Evolutionary conservation across 2,113 vertebrate genomes (phyloP).

Genomic region (Lasiurus borealis): DNA sequence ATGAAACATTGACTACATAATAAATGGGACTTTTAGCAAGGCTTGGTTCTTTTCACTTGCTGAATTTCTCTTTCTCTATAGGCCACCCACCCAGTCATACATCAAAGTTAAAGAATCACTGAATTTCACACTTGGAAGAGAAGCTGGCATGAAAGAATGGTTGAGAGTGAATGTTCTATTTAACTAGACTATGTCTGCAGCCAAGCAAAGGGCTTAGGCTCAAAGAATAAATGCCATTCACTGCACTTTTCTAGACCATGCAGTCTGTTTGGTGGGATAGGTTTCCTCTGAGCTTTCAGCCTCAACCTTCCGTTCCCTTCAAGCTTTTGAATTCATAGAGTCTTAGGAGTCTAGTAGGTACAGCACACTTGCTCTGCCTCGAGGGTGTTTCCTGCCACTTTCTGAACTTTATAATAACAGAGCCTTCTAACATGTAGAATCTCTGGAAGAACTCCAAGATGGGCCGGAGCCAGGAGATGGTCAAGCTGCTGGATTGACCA

Average conservation of each 20-base stretch:
- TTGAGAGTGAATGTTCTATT: conserved; percentile 51
- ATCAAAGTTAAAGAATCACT: conserved; percentile 67
- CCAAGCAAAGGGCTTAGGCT: conserved; percentile 54
- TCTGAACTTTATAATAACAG: background rate
- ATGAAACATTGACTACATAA: background rate
- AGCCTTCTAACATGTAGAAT: background rate
- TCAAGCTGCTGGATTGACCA: background rate
- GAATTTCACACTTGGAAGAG: conserved; percentile 66
- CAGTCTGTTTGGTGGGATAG: background rate
- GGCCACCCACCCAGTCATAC: conserved; percentile 57
- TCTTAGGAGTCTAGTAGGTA: background rate
- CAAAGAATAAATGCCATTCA: conserved; percentile 32
- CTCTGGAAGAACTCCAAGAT: background rate
- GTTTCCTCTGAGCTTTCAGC: conserved; percentile 23
- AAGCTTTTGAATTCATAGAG: background rate
- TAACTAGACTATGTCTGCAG: conserved; percentile 54
- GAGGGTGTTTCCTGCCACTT: background rate
- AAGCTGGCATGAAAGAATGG: conserved; percentile 64
- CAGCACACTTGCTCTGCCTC: background rate
- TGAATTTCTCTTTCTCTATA: conserved; percentile 42
- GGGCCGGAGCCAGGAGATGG: background rate
- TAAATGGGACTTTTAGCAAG: conserved; percentile 32
- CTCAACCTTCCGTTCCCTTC: background rate
- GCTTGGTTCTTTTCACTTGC: background rate
- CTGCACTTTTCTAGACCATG: background rate